These are phyloP conservation scores for Cephus nigrinus DNA, from an alignment of 2,888 invertebrate genomes.

Conservation along the genomic window DNA sequence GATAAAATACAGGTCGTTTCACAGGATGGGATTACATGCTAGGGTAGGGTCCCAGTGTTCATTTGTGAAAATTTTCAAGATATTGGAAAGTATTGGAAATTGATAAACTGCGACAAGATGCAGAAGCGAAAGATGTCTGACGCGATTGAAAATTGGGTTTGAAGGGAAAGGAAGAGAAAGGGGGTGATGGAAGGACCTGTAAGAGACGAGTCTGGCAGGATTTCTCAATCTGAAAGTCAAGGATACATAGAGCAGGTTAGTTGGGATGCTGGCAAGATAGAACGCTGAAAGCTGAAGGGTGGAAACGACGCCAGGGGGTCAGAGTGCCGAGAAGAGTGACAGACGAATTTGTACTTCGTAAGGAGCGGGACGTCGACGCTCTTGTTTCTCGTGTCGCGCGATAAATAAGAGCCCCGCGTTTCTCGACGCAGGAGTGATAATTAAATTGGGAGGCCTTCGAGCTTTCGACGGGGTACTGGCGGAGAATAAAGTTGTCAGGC, in stretches of 20 bases:
- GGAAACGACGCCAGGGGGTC: constrained; percentile 11
- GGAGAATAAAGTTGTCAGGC: neutral
- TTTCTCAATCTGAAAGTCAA: neutral
- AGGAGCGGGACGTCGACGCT: constrained; percentile 29
- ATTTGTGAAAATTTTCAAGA: neutral
- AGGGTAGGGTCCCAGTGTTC: neutral
- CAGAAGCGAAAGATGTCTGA: neutral
- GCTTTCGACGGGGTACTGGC: neutral
- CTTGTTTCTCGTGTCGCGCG: constrained; percentile 34
- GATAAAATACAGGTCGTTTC: constrained; percentile 27
- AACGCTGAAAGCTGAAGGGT: neutral
- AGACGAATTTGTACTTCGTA: constrained; percentile 53
- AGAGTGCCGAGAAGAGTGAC: constrained; percentile 39
- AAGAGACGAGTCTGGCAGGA: neutral
- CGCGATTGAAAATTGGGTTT: neutral
- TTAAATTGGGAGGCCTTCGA: constrained; percentile 40
- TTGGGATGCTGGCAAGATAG: neutral
- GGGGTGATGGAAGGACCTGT: neutral
- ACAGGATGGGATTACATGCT: neutral
- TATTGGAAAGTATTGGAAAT: neutral
- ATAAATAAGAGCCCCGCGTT: constrained; percentile 44
- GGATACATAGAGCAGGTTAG: neutral
- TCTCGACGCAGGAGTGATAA: constrained; percentile 34
- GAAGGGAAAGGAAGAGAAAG: constrained; percentile 1
- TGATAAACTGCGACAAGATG: neutral